Percentiles rank a stretch among this genome's conserved stretches.
Conservation (phyloP, 2,797 vertebrate species). For the Gallinago stenura region DNA sequence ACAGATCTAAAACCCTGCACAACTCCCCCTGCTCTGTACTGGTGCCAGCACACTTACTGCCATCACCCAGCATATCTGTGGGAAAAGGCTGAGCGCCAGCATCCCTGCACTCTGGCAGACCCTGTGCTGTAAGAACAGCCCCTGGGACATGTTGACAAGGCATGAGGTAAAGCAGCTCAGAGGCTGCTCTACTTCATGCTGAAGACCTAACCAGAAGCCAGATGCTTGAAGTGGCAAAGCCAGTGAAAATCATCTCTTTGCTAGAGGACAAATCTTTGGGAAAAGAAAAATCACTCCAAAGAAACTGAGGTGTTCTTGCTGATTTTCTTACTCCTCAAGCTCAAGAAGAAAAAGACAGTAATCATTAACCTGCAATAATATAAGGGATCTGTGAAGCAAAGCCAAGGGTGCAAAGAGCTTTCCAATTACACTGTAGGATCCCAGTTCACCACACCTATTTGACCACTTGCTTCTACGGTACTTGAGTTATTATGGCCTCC, state of each 20-base stretch:
- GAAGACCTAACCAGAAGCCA: background rate
- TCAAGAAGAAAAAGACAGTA: background rate
- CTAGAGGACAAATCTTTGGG: background rate
- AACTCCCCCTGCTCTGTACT: constrained; percentile 3
- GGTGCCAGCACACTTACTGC: constrained; percentile 4
- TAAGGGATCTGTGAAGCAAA: background rate
- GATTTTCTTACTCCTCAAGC: background rate
- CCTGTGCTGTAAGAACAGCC: background rate
- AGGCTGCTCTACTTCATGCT: background rate
- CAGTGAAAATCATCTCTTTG: background rate
- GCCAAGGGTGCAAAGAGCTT: background rate
- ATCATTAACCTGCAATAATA: background rate
- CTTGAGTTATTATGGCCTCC: background rate
- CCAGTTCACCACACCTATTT: rapidly evolving
- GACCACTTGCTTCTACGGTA: background rate
- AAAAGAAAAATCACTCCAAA: background rate
- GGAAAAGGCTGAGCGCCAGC: constrained; percentile 34
- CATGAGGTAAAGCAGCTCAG: background rate
- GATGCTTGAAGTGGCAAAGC: background rate
- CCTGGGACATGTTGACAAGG: background rate
- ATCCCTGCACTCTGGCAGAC: constrained; percentile 47
- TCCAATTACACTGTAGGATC: background rate
- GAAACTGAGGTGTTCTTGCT: background rate
- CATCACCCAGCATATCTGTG: constrained; percentile 22
- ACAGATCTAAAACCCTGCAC: constrained; percentile 5